These are phyloP conservation scores for Hipparchia sbordonii DNA, from an alignment of 2,888 invertebrate species.

Conservation along the genomic window DNA sequence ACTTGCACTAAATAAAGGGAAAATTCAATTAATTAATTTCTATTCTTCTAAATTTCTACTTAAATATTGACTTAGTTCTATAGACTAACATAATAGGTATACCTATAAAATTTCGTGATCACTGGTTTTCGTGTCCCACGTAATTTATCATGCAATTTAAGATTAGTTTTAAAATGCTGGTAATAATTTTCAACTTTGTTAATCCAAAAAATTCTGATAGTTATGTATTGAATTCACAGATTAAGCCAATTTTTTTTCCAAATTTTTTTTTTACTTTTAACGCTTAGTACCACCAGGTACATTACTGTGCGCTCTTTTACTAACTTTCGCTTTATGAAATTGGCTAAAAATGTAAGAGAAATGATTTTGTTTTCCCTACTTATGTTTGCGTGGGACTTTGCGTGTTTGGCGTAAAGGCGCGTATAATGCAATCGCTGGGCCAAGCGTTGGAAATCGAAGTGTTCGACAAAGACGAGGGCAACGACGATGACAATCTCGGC, in stretches of 20 bases:
- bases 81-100: neutral
- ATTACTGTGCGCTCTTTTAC: neutral
- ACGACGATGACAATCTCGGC: constrained; percentile 94
- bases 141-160: no score
- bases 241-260: neutral
- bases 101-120: no score
- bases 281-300: constrained; percentile 2
- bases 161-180: neutral
- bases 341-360: constrained; percentile 50
- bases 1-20: neutral
- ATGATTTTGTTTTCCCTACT: constrained; percentile 76
- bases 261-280: constrained; percentile 4
- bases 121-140: neutral
- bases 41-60: neutral
- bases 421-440: constrained; percentile 85
- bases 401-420: constrained; percentile 75
- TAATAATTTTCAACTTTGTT: no score
- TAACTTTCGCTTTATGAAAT: constrained; percentile 17
- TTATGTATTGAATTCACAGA: no score
- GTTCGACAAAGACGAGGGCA: constrained; percentile 93
- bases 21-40: neutral
- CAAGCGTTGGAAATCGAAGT: constrained; percentile 89
- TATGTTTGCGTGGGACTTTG: constrained; percentile 76
- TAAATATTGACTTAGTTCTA: neutral
- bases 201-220: no score